Base-by-base conservation (phyloP, 2,888 invertebrate species). In the Gerosis bhagava region DNA sequence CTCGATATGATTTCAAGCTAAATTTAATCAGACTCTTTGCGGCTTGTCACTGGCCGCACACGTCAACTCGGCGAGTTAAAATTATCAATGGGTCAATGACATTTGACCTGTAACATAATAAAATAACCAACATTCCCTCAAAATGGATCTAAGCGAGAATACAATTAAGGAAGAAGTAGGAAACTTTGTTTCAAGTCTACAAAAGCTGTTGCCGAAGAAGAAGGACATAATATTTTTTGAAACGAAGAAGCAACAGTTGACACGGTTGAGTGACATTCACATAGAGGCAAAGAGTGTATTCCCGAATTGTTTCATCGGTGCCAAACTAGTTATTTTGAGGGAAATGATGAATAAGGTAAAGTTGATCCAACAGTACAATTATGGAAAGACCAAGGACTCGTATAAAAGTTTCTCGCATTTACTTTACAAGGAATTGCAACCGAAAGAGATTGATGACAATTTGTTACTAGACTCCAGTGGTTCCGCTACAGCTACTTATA, bases 21-120 rank as follows among this genome's bases (percentile, higher is more conserved):
- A 56, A 51, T 56, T 49, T 57, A 56, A 50, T 49, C 67, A 68
- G 70, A 75, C 81, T 81, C 72, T 65, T 73, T 82, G 73, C 73
- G 67, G 60, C 57, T 62, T 59, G 63, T 60, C 59, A 71, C 80
- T 80, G 82, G 82, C 82, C 76, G 73, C 68, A 67, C 60, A 54
- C 65, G 59, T 57, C 57, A 60, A 66, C 65, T 59, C 60, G 58
- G 59, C 65, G 61, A 65, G 59, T 74, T 79, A 73, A 79, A 82
- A 82, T 80, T 78, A 81, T 65, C 65, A 77, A 72, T 78, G 70
- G 77, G 71, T 73, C 80, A 73, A 74, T 83, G 87, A 84, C 87
- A 72, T 72, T 65, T 60, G 67, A 70, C 76, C 74, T 72, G 78
- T 70, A 65, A 76, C 53, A 55, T 60, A 68, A 69, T 57, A 70